Conservation (phyloP, 2,797 vertebrate genomes). For the Enteromius thamalakanensis region DNA sequence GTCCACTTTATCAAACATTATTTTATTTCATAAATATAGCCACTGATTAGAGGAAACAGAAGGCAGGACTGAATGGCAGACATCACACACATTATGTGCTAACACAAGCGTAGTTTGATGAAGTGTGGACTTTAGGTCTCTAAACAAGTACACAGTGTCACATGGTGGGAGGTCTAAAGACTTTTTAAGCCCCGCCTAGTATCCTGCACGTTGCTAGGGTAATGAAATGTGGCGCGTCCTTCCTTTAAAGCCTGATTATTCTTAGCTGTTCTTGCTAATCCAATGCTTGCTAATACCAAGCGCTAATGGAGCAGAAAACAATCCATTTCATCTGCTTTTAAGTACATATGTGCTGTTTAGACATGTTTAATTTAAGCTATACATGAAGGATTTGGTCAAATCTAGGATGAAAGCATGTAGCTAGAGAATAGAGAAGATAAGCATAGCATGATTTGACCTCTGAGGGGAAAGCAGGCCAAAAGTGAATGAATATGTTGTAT, state of each 20-base stretch:
- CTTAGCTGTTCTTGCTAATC: constrained; percentile 49
- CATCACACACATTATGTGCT: background rate
- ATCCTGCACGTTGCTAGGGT: constrained; percentile 8
- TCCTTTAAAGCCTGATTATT: constrained; percentile 43
- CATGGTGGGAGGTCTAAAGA: constrained; percentile 28
- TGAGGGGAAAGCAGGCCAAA: background rate
- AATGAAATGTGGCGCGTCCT: constrained; percentile 34
- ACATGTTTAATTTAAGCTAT: background rate
- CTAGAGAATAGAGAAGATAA: background rate
- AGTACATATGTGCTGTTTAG: background rate
- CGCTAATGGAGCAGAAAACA: constrained; percentile 5
- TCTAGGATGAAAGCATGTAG: background rate
- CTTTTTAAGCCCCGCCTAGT: background rate
- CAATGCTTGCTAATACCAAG: constrained; percentile 33
- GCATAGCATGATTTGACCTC: constrained; percentile 3
- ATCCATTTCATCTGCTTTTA: background rate
- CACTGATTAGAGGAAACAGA: background rate
- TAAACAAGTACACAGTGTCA: constrained; percentile 1
- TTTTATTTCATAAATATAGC: background rate
- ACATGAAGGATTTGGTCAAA: background rate
- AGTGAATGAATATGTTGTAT: background rate
- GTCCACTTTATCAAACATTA: background rate
- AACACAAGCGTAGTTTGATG: background rate
- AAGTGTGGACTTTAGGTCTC: background rate
- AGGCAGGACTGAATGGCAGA: background rate